These are phyloP conservation scores for Bombus cullumanus DNA, from an alignment of 1,140 invertebrate species.

Conservation along the genomic window DNA sequence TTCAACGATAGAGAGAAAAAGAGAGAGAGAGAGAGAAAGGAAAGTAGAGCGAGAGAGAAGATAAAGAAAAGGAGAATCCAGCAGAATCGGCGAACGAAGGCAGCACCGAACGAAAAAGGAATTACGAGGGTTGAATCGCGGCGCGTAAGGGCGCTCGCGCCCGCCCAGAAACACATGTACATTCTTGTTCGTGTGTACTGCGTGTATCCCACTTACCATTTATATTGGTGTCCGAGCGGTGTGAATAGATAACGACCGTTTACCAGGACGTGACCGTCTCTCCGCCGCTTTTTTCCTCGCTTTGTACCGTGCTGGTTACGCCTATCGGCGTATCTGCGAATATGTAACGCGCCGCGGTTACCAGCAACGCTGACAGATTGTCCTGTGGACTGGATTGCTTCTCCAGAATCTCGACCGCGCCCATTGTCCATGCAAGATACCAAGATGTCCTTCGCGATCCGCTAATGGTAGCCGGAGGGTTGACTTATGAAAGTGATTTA, in stretches of 20 bases:
- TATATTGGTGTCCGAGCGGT: conserved; percentile 51
- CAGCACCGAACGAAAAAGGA: conserved; percentile 2
- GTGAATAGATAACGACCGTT: conserved; percentile 62
- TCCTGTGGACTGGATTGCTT: neutral
- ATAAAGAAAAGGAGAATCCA: neutral
- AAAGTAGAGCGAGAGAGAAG: neutral
- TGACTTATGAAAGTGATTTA: neutral
- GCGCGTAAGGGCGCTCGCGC: neutral
- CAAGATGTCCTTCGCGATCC: neutral
- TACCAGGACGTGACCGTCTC: conserved; percentile 31
- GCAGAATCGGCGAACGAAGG: neutral
- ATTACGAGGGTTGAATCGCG: conserved; percentile 26
- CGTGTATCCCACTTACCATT: conserved; percentile 44
- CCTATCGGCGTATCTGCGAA: conserved; percentile 51
- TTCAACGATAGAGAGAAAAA: too few species aligned
- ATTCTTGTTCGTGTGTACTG: neutral
- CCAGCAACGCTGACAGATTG: conserved; percentile 20
- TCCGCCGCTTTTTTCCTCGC: conserved; percentile 16
- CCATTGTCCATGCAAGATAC: neutral
- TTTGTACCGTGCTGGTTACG: conserved; percentile 30
- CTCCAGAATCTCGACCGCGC: neutral
- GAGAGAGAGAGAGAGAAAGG: too few species aligned
- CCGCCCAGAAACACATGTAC: neutral
- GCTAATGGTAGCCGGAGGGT: neutral
- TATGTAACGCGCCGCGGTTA: conserved; percentile 34